Evolutionary conservation across 2,113 vertebrate species (phyloP).

Genomic region (Aix galericulata): DNA sequence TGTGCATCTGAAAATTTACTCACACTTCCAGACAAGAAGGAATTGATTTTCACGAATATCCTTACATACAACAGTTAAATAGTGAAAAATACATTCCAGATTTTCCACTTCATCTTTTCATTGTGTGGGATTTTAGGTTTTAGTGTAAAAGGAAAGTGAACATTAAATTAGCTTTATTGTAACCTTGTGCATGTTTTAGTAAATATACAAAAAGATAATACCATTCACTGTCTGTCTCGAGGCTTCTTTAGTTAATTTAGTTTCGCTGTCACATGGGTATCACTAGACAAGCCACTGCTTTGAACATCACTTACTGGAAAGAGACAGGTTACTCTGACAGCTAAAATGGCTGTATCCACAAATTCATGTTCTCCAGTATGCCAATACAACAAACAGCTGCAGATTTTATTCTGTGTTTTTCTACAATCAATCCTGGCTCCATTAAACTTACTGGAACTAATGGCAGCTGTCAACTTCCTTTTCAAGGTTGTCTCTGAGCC

Average conservation of each 20-base stretch:
- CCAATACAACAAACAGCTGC: background rate
- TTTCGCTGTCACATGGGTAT: background rate
- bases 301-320: background rate
- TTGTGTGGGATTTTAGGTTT: background rate
- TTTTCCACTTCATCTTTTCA: background rate
- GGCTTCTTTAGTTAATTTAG: background rate
- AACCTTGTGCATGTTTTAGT: background rate
- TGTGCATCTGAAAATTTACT: background rate
- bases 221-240: background rate
- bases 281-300: background rate
- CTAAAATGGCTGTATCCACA: background rate
- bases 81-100: background rate
- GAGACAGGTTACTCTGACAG: background rate
- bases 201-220: background rate
- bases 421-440: background rate
- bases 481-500: background rate
- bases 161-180: fast-evolving
- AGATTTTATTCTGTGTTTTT: background rate
- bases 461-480: fast-evolving
- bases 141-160: background rate
- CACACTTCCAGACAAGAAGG: background rate
- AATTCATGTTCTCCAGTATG: background rate
- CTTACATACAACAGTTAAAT: background rate
- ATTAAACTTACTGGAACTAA: background rate
- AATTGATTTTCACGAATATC: background rate